These are phyloP conservation scores for Ancistrus triradiatus DNA, from an alignment of 2,113 vertebrate genomes.

Conservation along the genomic window DNA sequence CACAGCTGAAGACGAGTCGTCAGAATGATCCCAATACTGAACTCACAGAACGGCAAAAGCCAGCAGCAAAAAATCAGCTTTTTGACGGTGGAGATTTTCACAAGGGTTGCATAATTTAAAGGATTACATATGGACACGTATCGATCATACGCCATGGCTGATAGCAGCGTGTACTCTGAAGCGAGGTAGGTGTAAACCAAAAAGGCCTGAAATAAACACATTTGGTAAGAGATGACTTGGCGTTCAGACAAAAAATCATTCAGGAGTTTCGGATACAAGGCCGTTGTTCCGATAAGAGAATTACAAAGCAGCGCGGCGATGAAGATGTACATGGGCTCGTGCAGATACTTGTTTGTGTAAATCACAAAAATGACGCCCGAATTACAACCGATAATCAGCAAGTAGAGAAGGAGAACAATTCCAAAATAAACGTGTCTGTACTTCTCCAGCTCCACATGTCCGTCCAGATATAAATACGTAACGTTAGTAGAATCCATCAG, in stretches of 20 bases:
- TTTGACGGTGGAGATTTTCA: background rate
- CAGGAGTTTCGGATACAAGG: constrained; percentile 13
- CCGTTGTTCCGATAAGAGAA: constrained; percentile 5
- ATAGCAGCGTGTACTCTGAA: constrained; percentile 3
- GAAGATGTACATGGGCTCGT: constrained; percentile 29
- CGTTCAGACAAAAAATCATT: constrained; percentile 11
- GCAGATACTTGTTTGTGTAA: constrained; percentile 15
- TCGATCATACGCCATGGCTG: constrained; percentile 21
- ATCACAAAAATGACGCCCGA: constrained; percentile 15
- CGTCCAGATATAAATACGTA: constrained; percentile 4
- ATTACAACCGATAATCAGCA: constrained; percentile 6
- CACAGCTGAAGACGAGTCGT: constrained; percentile 3
- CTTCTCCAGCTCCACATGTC: constrained; percentile 9
- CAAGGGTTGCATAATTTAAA: background rate
- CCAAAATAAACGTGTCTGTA: constrained; percentile 26
- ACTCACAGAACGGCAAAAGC: background rate
- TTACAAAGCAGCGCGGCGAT: constrained; percentile 25
- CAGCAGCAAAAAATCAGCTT: background rate
- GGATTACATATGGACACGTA: constrained; percentile 18
- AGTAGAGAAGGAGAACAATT: background rate
- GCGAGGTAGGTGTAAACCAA: background rate
- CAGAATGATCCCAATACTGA: background rate
- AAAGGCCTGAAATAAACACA: constrained; percentile 4
- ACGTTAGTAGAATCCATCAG: constrained; percentile 5
- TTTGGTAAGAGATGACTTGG: background rate